A percentile compares a stretch with the other conserved stretches of the same genome.
Conservation (phyloP, 2,888 invertebrate genomes). For the Aphidius colemani region DNA sequence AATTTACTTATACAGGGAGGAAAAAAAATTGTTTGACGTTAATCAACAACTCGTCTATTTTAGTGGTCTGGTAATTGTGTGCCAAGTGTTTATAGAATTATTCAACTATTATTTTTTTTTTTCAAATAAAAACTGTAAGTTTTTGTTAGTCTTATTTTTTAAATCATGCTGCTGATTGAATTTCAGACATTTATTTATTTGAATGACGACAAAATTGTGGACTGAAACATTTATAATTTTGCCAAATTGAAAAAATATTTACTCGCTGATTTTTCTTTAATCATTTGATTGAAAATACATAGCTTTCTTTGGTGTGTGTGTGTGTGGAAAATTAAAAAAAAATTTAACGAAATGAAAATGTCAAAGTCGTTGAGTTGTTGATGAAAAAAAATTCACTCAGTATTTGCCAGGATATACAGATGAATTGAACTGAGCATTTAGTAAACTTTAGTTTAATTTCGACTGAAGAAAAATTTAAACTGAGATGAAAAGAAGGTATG, state of each 20-base stretch:
- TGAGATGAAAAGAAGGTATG: conserved; percentile 12
- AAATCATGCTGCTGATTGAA: neutral
- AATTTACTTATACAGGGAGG: no score
- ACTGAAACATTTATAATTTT: no score
- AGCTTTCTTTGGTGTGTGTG: conserved; percentile 4
- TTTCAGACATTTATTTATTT: neutral
- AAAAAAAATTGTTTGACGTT: no score
- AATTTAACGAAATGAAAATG: neutral
- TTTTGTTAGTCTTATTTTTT: neutral
- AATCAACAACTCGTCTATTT: no score
- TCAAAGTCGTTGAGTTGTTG: neutral
- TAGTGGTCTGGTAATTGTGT: no score
- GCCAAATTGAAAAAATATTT: no score
- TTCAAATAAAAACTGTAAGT: neutral
- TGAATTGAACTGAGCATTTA: no score
- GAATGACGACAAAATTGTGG: no score
- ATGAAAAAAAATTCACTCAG: conserved; percentile 11
- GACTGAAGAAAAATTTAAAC: conserved; percentile 8
- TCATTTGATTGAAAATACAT: conserved; percentile 17
- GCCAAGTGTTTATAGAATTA: no score
- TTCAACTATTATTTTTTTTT: neutral
- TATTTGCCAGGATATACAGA: neutral
- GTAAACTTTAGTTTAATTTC: conserved; percentile 10
- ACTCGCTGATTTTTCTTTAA: neutral
- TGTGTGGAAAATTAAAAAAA: conserved; percentile 4